phyloP scores from a whole-genome alignment of 2,888 invertebrate species.

The Drosophila fungiperda region DNA sequence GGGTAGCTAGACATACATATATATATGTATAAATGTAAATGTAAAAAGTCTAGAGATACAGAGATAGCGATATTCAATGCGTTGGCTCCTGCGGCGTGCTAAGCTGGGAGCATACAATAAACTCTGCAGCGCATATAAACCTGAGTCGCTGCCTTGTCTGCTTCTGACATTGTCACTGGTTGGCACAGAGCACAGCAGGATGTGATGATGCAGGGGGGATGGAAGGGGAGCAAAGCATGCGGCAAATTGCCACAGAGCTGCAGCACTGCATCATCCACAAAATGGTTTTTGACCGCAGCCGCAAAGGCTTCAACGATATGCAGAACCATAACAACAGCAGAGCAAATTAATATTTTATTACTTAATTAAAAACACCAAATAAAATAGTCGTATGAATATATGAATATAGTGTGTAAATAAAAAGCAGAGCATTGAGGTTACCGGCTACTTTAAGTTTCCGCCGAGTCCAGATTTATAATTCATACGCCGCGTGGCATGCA shows the following conservation, averaged over 20 bases:
- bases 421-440: constrained; percentile 39
- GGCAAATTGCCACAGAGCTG: constrained; percentile 38
- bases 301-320: constrained; percentile 13
- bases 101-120: constrained; percentile 51
- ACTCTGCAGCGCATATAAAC: constrained; percentile 45
- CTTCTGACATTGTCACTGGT: constrained; percentile 28
- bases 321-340: constrained; percentile 47
- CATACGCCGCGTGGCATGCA: constrained; percentile 54
- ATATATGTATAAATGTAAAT: background rate
- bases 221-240: background rate
- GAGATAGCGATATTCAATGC: constrained; percentile 36
- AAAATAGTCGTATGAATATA: constrained; percentile 54
- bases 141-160: constrained; percentile 40
- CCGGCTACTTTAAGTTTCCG: constrained; percentile 56
- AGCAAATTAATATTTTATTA: constrained; percentile 77
- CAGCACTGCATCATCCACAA: constrained; percentile 59
- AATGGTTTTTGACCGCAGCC: constrained; percentile 75
- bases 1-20: constrained; percentile 1
- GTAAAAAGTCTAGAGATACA: constrained; percentile 6
- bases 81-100: constrained; percentile 18
- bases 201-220: background rate
- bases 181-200: constrained; percentile 16
- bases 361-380: constrained; percentile 75
- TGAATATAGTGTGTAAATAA: constrained; percentile 54
- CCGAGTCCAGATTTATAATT: constrained; percentile 56